phyloP scores from a whole-genome alignment of 2,113 vertebrate species.

The Eidolon helvum region DNA sequence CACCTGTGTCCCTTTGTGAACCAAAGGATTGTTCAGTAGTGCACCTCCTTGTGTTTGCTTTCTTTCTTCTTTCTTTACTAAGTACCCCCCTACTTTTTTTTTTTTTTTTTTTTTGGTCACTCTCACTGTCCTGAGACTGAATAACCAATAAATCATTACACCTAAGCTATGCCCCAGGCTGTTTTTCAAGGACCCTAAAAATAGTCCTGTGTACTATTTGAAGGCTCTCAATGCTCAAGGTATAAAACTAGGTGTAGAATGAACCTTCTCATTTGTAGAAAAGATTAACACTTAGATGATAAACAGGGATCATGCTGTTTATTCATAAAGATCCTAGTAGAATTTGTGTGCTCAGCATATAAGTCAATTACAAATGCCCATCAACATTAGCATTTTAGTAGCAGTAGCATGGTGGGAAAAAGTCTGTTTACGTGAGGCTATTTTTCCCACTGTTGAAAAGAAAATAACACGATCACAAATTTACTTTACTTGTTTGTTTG shows the following conservation, averaged over 20 bases:
- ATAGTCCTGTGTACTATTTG: background rate
- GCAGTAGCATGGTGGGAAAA: background rate
- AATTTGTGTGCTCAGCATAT: background rate
- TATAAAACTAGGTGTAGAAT: background rate
- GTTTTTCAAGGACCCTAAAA: background rate
- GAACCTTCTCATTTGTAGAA: background rate
- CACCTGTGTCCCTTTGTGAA: background rate
- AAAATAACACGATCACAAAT: slow-evolving; percentile 41
- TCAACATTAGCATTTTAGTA: slow-evolving; percentile 33
- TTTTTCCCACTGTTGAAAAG: slow-evolving; percentile 30
- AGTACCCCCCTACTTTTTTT: background rate
- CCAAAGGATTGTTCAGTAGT: background rate
- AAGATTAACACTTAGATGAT: slow-evolving; percentile 5
- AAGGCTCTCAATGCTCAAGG: background rate
- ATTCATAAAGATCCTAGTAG: background rate
- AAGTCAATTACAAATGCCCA: slow-evolving; percentile 10
- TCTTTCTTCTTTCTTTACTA: background rate
- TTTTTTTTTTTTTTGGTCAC: background rate
- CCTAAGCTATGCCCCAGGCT: background rate
- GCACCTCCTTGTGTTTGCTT: background rate
- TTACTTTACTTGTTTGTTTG: too few relatives aligned
- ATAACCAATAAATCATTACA: background rate
- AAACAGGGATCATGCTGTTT: background rate
- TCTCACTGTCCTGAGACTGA: background rate
- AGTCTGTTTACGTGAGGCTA: background rate